phyloP scores from a whole-genome alignment of 2,797 vertebrate genomes.

The Xerus rutilus region DNA sequence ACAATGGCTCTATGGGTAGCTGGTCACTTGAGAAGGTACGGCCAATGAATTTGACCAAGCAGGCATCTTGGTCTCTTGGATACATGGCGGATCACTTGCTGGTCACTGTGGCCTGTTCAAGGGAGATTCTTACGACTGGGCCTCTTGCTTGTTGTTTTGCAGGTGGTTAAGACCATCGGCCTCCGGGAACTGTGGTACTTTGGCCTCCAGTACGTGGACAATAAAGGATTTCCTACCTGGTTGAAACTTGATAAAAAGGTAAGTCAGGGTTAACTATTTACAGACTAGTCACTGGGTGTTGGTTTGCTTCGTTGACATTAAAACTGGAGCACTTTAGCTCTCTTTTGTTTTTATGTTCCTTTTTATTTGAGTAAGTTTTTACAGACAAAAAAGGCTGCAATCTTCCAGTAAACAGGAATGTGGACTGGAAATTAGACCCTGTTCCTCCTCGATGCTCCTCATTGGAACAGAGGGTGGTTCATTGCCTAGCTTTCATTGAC shows the following conservation, averaged over 20 bases:
- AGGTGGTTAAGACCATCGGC: slow-evolving; percentile 99
- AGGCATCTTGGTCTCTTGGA: accelerated
- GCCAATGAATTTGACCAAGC: accelerated
- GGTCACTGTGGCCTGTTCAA: accelerated
- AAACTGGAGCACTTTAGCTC: background rate
- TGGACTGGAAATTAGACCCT: background rate
- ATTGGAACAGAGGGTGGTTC: background rate
- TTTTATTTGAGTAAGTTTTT: slow-evolving; percentile 39
- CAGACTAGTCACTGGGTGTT: slow-evolving; percentile 25
- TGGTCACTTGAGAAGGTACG: accelerated
- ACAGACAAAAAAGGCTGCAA: background rate
- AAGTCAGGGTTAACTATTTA: slow-evolving; percentile 76
- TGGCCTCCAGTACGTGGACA: slow-evolving; percentile 96
- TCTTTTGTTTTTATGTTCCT: slow-evolving; percentile 37
- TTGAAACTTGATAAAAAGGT: slow-evolving; percentile 99
- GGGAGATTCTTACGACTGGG: background rate
- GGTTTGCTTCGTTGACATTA: background rate
- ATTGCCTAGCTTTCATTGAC: background rate
- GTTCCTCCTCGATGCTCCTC: background rate
- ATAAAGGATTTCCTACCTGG: slow-evolving; percentile 96
- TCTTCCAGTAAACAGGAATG: slow-evolving; percentile 5
- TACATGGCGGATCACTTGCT: accelerated
- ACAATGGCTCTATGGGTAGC: background rate
- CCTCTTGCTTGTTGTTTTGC: background rate
- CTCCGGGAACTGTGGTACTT: slow-evolving; percentile 98